Evolutionary conservation across 64 coral and sea anemone genomes (phyloP).

Genomic region (Anthopleura sola): DNA sequence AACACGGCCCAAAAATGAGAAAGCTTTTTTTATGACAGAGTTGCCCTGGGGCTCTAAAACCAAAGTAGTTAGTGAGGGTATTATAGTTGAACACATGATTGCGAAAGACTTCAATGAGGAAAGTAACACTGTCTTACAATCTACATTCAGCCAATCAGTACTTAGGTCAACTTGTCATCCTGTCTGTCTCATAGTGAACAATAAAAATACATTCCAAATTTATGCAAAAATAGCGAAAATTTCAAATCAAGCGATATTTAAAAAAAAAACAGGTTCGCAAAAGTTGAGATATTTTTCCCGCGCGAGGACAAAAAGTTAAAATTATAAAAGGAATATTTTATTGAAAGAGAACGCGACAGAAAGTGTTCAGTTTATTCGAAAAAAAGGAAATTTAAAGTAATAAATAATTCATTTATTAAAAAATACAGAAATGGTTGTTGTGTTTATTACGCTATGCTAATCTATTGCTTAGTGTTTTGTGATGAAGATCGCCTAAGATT

Average conservation of each 20-base stretch:
- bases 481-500: not conserved
- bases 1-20: too few species aligned
- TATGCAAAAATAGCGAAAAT: not conserved
- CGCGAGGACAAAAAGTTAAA: not conserved
- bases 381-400: not conserved
- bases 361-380: not conserved
- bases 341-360: not conserved
- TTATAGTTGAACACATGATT: not conserved
- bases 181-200: not conserved
- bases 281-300: not conserved
- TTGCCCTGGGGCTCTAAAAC: not conserved
- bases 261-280: too few species aligned
- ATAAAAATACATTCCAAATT: not conserved
- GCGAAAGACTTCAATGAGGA: not conserved
- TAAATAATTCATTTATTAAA: not conserved
- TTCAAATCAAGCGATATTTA: not conserved
- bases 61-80: not conserved
- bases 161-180: not conserved
- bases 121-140: not conserved
- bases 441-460: not conserved
- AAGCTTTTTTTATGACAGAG: too few species aligned
- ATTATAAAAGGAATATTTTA: not conserved
- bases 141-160: not conserved
- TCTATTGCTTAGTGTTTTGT: not conserved
- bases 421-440: not conserved